A percentile compares a stretch with the other conserved stretches of the same genome.
Evolutionary conservation across 2,797 vertebrate genomes (phyloP).

Genomic region (Clarias platycephalus): DNA sequence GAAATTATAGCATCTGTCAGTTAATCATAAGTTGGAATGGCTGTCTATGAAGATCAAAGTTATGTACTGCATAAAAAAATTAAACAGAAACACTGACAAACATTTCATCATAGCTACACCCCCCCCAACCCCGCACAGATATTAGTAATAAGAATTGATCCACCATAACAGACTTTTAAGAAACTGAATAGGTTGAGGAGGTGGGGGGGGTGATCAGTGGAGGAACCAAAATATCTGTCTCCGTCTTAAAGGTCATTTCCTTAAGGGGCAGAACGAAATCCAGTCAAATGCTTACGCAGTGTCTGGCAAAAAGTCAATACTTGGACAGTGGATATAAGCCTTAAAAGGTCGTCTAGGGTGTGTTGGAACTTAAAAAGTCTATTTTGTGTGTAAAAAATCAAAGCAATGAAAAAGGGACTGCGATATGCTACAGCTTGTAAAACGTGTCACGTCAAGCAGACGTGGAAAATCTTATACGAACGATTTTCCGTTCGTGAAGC

Average conservation of each 20-base stretch:
- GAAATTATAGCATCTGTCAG: not conserved
- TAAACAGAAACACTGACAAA: not conserved
- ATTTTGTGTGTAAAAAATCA: slow-evolving; percentile 8
- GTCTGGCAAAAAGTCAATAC: slow-evolving; percentile 22
- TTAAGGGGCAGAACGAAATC: slow-evolving; percentile 1
- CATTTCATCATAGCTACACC: not conserved
- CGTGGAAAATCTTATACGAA: not conserved
- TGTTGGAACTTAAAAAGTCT: slow-evolving; percentile 1
- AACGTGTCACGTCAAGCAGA: not conserved
- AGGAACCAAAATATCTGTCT: slow-evolving; percentile 21
- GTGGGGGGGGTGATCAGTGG: not conserved
- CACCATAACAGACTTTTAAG: not conserved
- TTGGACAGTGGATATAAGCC: slow-evolving; percentile 17
- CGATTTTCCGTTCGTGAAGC: not conserved
- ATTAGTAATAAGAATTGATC: not conserved
- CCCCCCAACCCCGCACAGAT: not conserved
- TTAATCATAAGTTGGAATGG: not conserved
- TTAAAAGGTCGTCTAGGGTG: slow-evolving; percentile 5
- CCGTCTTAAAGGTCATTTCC: slow-evolving; percentile 16
- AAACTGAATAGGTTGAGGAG: not conserved
- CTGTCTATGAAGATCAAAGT: not conserved
- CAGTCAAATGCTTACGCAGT: slow-evolving; percentile 13
- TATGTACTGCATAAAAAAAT: not conserved
- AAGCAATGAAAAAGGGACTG: slow-evolving; percentile 9
- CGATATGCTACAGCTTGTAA: not conserved